Evolutionary conservation across 2,797 vertebrate species (phyloP), one percentile per base, ranked within the genome.

Genomic region (Protonibea diacanthus): DNA sequence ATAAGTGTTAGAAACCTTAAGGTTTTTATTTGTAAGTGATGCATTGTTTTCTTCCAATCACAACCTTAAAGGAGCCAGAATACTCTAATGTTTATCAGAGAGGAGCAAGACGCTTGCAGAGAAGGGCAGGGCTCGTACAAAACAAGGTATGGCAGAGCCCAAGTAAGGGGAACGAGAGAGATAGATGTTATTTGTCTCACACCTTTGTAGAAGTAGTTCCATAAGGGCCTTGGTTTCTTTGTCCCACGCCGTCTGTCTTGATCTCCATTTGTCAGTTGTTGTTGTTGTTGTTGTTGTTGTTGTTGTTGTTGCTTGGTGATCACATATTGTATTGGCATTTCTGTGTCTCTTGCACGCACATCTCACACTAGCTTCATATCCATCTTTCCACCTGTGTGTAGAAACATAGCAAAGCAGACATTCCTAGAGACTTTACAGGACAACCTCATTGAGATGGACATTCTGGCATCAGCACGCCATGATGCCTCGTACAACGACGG

Each of bases 391-490:
- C 96, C 95, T 98, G 96, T 99, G 95, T 94, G 96, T 99, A 99
- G 98, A 99, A 99, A 98, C 96, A 97, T 99, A 97, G 97, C 97
- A 97, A 99, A 99, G 98, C 98, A 99, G 98, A 95, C 97, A 96
- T 98, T 99, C 97, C 97, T 99, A 97, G 98, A 98, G 97, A 97
- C 96, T 96, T 98, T 99, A 95, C 98, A 99, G 96, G 98, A 99
- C 97, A 99, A 98, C 98, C 95, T 97, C 95, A 99, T 99, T 97
- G 98, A 99, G 97, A 99, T 99, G 98, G 98, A 99, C 96, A 97
- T 97, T 94, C 97, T 99, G 96, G 96, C 97, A 95, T 96, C 97
- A 86, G 96, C 97, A 92, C 96, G 96, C 95, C 96, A 95, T 81
- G 97, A 98, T 85, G 97, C 96, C 95, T 92, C 97, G 92, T 97